Evolutionary conservation across 2,113 vertebrate species (phyloP).

Genomic region (Anolis carolinensis): DNA sequence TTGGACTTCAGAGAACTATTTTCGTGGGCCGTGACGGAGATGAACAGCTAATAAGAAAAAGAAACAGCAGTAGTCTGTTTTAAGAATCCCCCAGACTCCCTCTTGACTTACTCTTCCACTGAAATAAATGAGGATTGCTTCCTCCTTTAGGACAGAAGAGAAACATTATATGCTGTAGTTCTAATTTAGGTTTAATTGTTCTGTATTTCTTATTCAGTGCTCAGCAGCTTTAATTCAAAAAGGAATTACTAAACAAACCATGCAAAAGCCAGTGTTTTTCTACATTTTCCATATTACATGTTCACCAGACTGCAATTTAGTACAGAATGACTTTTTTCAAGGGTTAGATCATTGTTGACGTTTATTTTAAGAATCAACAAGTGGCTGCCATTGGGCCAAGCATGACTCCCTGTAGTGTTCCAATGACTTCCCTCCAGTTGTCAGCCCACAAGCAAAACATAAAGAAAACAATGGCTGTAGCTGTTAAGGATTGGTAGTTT

Average conservation of each 20-base stretch:
- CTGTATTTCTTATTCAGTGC: neutral
- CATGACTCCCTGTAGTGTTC: conserved; percentile 22
- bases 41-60: conserved; percentile 35
- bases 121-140: conserved; percentile 4
- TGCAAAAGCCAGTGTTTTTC: neutral
- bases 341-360: neutral
- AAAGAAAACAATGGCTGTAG: neutral
- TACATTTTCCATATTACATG: neutral
- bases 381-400: neutral
- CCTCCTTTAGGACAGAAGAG: conserved; percentile 6
- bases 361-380: neutral
- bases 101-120: neutral
- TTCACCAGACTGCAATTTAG: neutral
- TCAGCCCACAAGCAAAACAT: neutral
- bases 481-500: neutral
- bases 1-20: conserved; percentile 5
- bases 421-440: neutral
- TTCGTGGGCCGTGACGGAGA: conserved; percentile 9
- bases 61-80: conserved; percentile 10
- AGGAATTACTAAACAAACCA: neutral
- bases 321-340: neutral
- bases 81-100: neutral
- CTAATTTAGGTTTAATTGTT: conserved; percentile 25
- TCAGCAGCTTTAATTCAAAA: conserved; percentile 46
- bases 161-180: conserved; percentile 8